phyloP scores from a whole-genome alignment of 2,113 vertebrate genomes.

The Notiomystis cincta region DNA sequence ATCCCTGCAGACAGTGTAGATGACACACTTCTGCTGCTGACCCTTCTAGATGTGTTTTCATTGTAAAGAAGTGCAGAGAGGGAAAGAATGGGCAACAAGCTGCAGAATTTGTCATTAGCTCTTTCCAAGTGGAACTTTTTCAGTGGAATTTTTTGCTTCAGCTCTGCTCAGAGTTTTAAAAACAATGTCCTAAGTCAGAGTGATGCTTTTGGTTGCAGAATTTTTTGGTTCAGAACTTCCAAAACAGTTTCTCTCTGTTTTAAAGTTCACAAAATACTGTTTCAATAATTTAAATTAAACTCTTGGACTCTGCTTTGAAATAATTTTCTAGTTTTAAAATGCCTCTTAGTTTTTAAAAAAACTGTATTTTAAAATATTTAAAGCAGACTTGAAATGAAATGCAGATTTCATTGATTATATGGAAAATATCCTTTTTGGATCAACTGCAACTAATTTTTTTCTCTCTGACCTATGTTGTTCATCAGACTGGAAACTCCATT shows the following conservation, averaged over 20 bases:
- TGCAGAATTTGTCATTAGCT: accelerated
- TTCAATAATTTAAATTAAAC: not conserved
- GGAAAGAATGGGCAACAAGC: not conserved
- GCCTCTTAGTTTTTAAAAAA: not conserved
- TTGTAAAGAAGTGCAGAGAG: not conserved
- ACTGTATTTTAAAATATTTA: not conserved
- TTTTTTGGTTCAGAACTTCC: not conserved
- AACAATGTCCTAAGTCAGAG: not conserved
- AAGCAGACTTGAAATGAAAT: not conserved
- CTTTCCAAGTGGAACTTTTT: not conserved
- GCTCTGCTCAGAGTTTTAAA: not conserved
- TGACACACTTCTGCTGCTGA: conserved; percentile 16
- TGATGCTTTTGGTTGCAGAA: not conserved
- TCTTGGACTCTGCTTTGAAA: not conserved
- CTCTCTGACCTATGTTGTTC: not conserved
- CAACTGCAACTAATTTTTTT: not conserved
- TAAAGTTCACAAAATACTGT: not conserved
- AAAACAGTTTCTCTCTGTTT: not conserved
- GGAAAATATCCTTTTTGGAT: not conserved
- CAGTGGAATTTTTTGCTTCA: not conserved
- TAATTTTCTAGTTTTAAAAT: not conserved
- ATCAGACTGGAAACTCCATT: not conserved
- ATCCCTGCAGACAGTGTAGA: not conserved
- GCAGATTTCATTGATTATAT: not conserved
- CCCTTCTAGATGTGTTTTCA: not conserved